Conservation (phyloP, 2,113 vertebrate species). For the Hippolais icterina region DNA sequence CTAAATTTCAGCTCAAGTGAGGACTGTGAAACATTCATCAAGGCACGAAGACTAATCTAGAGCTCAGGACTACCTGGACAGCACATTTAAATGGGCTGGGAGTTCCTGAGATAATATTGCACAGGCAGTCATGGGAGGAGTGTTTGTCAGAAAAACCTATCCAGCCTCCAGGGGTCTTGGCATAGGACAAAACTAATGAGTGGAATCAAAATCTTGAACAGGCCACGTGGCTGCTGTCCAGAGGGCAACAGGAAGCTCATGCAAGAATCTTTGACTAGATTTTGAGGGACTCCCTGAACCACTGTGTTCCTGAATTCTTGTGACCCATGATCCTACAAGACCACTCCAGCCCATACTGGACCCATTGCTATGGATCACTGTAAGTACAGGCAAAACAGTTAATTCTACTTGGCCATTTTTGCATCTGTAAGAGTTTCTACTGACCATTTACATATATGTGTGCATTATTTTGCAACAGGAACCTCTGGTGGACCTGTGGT, state of each 20-base stretch:
- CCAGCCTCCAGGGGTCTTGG: background rate
- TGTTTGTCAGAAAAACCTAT: background rate
- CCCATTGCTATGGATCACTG: background rate
- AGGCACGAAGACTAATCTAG: background rate
- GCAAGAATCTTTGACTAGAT: background rate
- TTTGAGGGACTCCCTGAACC: background rate
- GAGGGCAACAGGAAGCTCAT: background rate
- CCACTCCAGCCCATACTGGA: background rate
- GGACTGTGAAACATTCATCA: background rate
- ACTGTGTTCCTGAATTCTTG: background rate
- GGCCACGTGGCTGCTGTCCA: background rate
- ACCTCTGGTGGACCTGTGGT: background rate
- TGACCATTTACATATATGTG: background rate
- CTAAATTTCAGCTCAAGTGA: background rate
- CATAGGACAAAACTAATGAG: background rate
- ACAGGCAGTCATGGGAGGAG: background rate
- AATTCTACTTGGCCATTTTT: background rate
- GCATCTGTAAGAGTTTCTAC: background rate
- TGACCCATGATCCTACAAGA: background rate
- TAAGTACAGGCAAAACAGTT: background rate
- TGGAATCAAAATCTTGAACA: background rate
- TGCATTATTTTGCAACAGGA: background rate
- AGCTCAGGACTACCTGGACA: background rate
- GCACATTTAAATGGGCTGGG: background rate
- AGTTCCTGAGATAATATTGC: background rate